Percentiles rank a stretch among this genome's conserved stretches.
Conservation (phyloP, 1,140 invertebrate genomes). For the Magallana gigas region DNA sequence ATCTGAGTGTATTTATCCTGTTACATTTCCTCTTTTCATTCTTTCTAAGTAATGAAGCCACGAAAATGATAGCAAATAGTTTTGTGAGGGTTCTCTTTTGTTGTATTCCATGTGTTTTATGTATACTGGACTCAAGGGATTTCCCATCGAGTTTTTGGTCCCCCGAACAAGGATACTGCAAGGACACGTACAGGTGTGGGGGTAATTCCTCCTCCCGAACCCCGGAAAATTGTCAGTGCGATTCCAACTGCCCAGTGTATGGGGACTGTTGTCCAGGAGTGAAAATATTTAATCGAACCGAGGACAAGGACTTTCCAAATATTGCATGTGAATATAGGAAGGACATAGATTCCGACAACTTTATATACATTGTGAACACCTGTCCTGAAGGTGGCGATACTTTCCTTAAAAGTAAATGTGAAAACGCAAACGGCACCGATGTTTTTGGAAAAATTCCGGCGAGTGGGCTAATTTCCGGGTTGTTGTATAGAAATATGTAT, state of each 20-base stretch:
- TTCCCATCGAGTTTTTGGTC: neutral
- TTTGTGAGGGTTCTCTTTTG: neutral
- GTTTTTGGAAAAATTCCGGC: slow-evolving; percentile 31
- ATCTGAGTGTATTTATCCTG: neutral
- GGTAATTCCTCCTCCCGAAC: neutral
- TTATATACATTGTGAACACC: slow-evolving; percentile 46
- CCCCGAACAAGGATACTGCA: neutral
- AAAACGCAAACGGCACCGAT: neutral
- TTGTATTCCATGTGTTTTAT: neutral
- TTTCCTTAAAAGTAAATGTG: slow-evolving; percentile 35
- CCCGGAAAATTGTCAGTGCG: slow-evolving; percentile 47
- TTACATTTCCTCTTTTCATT: neutral
- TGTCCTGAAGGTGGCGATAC: slow-evolving; percentile 39
- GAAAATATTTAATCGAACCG: neutral
- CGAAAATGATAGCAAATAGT: neutral
- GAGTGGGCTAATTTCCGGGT: slow-evolving; percentile 36
- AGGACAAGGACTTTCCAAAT: neutral
- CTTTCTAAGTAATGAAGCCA: neutral
- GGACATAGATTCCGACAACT: slow-evolving; percentile 43
- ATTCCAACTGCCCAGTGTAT: slow-evolving; percentile 33
- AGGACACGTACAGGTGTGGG: neutral
- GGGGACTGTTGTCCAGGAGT: slow-evolving; percentile 48
- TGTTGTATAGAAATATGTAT: slow-evolving; percentile 52
- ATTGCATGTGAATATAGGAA: slow-evolving; percentile 47
- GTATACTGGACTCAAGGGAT: neutral